A percentile compares a stretch with the other conserved stretches of the same genome.
These are phyloP conservation scores for Arnoldichthys spilopterus DNA, from an alignment of 2,797 vertebrate genomes.

Conservation along the genomic window DNA sequence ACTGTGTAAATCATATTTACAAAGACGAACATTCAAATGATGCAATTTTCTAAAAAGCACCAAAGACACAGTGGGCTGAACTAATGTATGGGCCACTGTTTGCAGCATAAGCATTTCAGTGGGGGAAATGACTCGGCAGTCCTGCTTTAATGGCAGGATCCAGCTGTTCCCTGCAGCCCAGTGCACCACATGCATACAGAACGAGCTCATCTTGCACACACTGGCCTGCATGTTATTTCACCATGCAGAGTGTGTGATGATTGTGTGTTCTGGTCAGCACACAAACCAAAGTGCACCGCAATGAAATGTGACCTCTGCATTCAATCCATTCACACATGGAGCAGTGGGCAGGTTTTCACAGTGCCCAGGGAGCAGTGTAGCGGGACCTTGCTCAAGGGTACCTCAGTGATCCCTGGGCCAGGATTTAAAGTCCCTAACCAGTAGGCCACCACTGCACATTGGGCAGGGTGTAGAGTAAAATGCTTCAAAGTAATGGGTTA, in stretches of 20 bases:
- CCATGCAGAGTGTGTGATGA: background rate
- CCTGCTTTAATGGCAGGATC: conserved; percentile 56
- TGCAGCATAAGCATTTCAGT: conserved; percentile 41
- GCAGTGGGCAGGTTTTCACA: too few species aligned
- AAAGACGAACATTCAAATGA: conserved; percentile 10
- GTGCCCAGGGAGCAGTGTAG: too few species aligned
- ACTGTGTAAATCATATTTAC: background rate
- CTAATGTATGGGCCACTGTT: conserved; percentile 10
- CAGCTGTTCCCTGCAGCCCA: conserved; percentile 58
- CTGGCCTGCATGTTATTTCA: conserved; percentile 2
- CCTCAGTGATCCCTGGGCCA: too few species aligned
- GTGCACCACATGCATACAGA: conserved; percentile 53
- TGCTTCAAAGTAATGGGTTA: too few species aligned
- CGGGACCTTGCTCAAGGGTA: too few species aligned
- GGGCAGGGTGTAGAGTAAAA: too few species aligned
- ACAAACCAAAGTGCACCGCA: background rate
- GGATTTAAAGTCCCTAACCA: too few species aligned
- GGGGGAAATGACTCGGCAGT: conserved; percentile 65
- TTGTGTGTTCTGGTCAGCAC: background rate
- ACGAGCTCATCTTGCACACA: conserved; percentile 12
- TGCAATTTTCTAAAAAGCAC: conserved; percentile 25
- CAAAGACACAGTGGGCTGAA: background rate
- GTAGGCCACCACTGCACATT: too few species aligned
- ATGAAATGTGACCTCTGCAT: too few species aligned
- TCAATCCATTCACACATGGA: too few species aligned